phyloP scores from a whole-genome alignment of 2,888 invertebrate species.

The Nemapogon koenigi region DNA sequence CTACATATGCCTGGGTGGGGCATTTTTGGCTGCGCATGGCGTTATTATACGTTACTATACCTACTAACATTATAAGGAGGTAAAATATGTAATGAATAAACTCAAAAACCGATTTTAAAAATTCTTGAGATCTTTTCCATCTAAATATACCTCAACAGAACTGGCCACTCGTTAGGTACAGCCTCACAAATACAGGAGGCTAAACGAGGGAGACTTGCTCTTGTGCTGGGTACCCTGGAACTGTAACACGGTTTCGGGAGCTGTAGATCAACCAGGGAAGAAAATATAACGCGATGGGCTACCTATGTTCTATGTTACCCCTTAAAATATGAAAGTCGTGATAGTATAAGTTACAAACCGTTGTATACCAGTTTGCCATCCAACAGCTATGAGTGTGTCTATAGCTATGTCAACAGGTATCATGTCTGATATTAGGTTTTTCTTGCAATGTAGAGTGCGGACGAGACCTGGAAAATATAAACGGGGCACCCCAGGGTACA shows the following conservation, averaged over 20 bases:
- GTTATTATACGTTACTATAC: too few relatives aligned
- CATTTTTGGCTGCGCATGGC: too few relatives aligned
- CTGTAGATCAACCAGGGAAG: background rate
- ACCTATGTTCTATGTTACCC: background rate
- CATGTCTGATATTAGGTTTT: constrained; percentile 69
- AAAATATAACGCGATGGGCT: background rate
- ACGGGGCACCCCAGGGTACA: constrained; percentile 56
- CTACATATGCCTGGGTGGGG: too few relatives aligned
- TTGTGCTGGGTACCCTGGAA: too few relatives aligned
- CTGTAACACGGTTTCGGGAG: too few relatives aligned
- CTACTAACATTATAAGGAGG: too few relatives aligned
- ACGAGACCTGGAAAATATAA: constrained; percentile 55
- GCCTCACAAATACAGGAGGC: too few relatives aligned
- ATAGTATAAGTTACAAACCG: constrained; percentile 30
- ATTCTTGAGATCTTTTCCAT: too few relatives aligned
- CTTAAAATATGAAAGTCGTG: background rate
- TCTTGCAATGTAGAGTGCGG: constrained; percentile 68
- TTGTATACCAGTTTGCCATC: constrained; percentile 71
- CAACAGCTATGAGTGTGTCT: constrained; percentile 73
- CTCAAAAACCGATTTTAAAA: too few relatives aligned
- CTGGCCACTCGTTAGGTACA: too few relatives aligned
- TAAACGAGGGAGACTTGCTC: too few relatives aligned
- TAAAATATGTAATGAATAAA: background rate
- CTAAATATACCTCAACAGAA: too few relatives aligned
- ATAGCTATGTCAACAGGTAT: constrained; percentile 84